phyloP scores from a whole-genome alignment of 1,140 invertebrate genomes.

The Yoshiicerus persimilis region DNA sequence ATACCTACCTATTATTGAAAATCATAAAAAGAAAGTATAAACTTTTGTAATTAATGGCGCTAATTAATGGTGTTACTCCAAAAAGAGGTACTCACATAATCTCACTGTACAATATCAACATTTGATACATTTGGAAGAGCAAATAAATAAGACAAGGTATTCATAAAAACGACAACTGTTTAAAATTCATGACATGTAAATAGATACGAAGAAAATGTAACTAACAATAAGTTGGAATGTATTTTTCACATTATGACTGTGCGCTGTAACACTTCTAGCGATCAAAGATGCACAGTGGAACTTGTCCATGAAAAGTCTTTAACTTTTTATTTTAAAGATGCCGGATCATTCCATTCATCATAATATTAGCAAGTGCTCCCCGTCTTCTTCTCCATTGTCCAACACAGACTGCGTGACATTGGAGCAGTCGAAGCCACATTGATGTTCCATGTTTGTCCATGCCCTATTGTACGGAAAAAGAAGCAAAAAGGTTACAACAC shows the following conservation, averaged over 20 bases:
- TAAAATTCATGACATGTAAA: background rate
- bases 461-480: constrained; percentile 62
- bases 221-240: background rate
- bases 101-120: background rate
- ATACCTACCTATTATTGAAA: too few relatives aligned
- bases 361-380: constrained; percentile 91
- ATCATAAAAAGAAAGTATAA: too few relatives aligned
- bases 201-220: background rate
- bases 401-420: constrained; percentile 84
- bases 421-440: constrained; percentile 84
- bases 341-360: constrained; percentile 80
- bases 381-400: constrained; percentile 86
- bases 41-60: too few relatives aligned
- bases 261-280: background rate
- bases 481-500: background rate
- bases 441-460: constrained; percentile 81
- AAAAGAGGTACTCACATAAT: too few relatives aligned
- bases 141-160: background rate
- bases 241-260: background rate
- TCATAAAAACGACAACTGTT: background rate
- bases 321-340: constrained; percentile 23
- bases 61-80: too few relatives aligned
- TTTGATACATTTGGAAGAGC: background rate
- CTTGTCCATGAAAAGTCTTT: background rate
- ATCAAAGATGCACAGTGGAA: background rate